Evolutionary conservation across 2,797 vertebrate genomes (phyloP), one percentile per base, ranked within the genome.

Genomic region (Pseudochirops cupreus): DNA sequence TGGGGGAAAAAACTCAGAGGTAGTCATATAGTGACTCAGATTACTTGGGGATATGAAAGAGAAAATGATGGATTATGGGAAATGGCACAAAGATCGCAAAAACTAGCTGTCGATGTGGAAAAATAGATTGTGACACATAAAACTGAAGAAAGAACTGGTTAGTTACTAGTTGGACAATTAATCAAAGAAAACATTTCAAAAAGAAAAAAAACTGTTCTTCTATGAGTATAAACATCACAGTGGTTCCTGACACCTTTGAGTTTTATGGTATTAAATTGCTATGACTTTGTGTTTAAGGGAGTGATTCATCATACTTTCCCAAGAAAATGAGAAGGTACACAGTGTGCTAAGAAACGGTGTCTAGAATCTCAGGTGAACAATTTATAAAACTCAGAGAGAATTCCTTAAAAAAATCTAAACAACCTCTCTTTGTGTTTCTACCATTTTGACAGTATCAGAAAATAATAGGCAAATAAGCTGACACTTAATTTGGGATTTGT

Each of bases 151-250:
- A 94, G 28, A 62, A 9, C 26, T 90, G n/a, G 54, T 90, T 95
- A 56, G 91, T 94, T 95, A 95, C 59, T 82, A 96, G 90, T 50
- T 93, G 12, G 91, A 92, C 33, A 96, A 97, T 95, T 92, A 97
- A 96, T 93, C 91, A 97, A 93, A 95, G 46, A 90, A 31, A 55
- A 95, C 39, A 94, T 53, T 56, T 52, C 31, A 90, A 54, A 95
- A 97, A 95, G 90, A 95, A 96, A 96, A 96, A 95, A 96, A 96
- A 97, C 0, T 18, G 7, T 24, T 24, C 31, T 57, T 33, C 12
- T 58, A 50, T 92, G 87, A 94, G 74, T 29, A 6, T 33, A 93
- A 93, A 57, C 5, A 92, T 12, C 31, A 56, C 46, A 0, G 21
- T 87, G 33, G 24, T 26, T 95, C 26, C 90, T 94, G 91, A 93